Conservation (phyloP, 23 tunicate species). For the Corella eumyota region DNA sequence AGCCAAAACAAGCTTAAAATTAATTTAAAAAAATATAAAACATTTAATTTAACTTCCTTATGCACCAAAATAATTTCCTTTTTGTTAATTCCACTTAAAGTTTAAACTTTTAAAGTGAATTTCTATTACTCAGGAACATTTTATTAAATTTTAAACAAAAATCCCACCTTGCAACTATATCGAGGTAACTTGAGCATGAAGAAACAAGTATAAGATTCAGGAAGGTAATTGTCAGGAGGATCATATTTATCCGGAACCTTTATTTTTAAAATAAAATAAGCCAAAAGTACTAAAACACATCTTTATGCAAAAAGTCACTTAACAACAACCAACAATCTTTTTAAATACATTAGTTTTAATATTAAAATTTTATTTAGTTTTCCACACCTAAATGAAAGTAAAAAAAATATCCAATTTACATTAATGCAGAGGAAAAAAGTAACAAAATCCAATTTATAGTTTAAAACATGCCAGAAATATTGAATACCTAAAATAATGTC, state of each 20-base stretch:
- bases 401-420: too few relatives aligned
- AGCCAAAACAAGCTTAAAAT: conserved; percentile 40
- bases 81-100: too few relatives aligned
- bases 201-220: conserved; percentile 89
- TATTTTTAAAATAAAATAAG: background rate
- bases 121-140: too few relatives aligned
- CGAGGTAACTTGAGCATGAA: conserved; percentile 76
- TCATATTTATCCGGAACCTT: conserved; percentile 77
- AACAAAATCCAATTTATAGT: too few relatives aligned
- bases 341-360: background rate
- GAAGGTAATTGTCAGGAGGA: conserved; percentile 83
- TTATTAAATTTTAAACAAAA: too few relatives aligned
- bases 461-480: too few relatives aligned
- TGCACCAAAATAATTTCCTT: background rate
- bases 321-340: background rate
- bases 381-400: too few relatives aligned
- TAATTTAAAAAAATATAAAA: conserved; percentile 1
- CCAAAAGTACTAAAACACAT: background rate
- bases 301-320: background rate
- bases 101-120: too few relatives aligned
- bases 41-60: background rate
- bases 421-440: too few relatives aligned
- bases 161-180: conserved; percentile 75
- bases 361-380: background rate
- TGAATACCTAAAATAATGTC: too few relatives aligned